Evolutionary conservation across 53 echinoderm and acorn worm genomes (phyloP).

Genomic region (Apostichopus leukothele): DNA sequence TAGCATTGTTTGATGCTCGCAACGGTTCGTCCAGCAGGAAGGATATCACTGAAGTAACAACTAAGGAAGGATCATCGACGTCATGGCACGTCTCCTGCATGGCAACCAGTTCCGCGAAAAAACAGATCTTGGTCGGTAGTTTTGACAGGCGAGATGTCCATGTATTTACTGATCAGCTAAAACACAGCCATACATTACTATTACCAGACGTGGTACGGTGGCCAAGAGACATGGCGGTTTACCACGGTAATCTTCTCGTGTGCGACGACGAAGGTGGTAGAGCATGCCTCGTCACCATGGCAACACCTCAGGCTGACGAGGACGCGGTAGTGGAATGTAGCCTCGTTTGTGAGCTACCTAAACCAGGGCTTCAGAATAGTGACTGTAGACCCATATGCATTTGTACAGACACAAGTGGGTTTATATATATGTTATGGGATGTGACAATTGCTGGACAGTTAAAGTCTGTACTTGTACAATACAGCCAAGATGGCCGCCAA

Average conservation of each 20-base stretch:
- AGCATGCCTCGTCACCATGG: slow-evolving; percentile 14
- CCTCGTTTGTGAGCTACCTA: neutral
- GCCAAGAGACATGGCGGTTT: neutral
- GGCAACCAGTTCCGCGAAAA: neutral
- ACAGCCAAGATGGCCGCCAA: slow-evolving; percentile 17
- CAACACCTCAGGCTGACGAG: neutral
- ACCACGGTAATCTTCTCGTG: slow-evolving; percentile 2
- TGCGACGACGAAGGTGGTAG: neutral
- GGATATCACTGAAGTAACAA: neutral
- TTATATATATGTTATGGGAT: slow-evolving; percentile 37
- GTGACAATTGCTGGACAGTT: neutral
- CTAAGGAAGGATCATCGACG: neutral
- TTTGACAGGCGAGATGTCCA: slow-evolving; percentile 8
- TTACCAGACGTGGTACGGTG: slow-evolving; percentile 2
- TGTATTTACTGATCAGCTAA: slow-evolving; percentile 7
- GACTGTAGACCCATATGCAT: slow-evolving; percentile 18
- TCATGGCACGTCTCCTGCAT: slow-evolving; percentile 12
- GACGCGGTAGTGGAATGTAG: neutral
- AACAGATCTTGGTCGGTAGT: slow-evolving; percentile 14
- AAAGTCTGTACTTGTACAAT: slow-evolving; percentile 2
- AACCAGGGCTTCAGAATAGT: neutral
- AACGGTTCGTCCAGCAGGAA: neutral
- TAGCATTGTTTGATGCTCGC: neutral
- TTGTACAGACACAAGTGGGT: slow-evolving; percentile 20
- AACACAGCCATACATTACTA: neutral